Percentiles rank a stretch among this genome's conserved stretches.
These are phyloP conservation scores for Eclectus roratus DNA, from an alignment of 2,113 vertebrate genomes.

Conservation along the genomic window DNA sequence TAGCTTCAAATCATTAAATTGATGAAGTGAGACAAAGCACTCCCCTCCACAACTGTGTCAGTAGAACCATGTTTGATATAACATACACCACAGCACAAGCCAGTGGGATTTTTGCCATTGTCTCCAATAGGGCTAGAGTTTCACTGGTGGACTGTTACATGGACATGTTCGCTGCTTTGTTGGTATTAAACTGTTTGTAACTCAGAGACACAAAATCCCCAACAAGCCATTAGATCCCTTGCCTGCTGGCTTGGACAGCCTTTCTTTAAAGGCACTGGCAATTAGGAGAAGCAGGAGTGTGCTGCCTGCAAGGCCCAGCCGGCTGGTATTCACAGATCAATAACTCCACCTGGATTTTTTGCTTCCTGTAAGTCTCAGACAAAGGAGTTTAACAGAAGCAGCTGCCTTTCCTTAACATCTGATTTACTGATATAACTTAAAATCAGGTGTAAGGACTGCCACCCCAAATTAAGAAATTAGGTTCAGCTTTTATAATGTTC, in stretches of 20 bases:
- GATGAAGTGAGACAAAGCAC: neutral
- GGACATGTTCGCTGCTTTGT: neutral
- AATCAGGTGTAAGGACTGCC: neutral
- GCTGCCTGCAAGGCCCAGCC: neutral
- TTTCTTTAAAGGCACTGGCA: neutral
- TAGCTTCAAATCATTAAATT: neutral
- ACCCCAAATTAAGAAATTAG: neutral
- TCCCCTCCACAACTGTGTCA: neutral
- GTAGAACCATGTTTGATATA: neutral
- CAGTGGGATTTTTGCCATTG: neutral
- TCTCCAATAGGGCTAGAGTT: neutral
- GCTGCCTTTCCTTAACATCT: constrained; percentile 24
- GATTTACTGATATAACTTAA: neutral
- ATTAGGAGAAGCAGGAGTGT: neutral
- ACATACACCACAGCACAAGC: neutral
- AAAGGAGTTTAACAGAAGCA: constrained; percentile 50
- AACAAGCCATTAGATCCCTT: neutral
- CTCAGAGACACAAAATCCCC: neutral
- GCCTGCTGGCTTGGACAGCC: neutral
- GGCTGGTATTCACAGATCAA: constrained; percentile 60
- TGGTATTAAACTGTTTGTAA: neutral
- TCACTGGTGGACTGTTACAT: neutral
- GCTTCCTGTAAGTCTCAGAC: constrained; percentile 15
- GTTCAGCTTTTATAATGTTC: neutral
- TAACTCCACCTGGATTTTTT: constrained; percentile 63